Evolutionary conservation across 1,140 invertebrate genomes (phyloP), one percentile per base, ranked within the genome.

Genomic region (Drosophila melanica): DNA sequence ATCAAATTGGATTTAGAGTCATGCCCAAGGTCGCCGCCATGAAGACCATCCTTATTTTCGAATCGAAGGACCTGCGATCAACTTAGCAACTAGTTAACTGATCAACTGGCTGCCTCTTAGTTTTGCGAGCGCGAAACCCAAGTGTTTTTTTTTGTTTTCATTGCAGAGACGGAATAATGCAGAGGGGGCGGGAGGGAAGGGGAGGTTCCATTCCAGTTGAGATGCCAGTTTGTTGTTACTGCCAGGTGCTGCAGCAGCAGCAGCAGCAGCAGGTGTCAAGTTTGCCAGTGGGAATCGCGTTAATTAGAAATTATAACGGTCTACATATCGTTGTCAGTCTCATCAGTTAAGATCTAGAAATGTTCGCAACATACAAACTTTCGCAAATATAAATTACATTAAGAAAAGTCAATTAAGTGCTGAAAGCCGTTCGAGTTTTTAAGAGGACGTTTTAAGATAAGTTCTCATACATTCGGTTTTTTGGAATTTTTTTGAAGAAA

Each of bases 221-320:
- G 12, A 3, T 35, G 50, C 27, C n/a, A 5, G 9, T 33, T 30
- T 14, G 3, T 23, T 45, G 35, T 16, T 37, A 51, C 47, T 3
- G 39, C 41, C 68, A 57, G 59, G 18, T 57, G 47, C 47, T 30
- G 41, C 39, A 10, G 42, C 44, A 27, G 53, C 27, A 50, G 59
- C 68, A 70, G 35, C 41, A 12, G 58, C 62, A 39, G 55, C 74
- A 73, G 63, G 75, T 74, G 64, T 67, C 51, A 54, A 65, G 60
- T 54, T 60, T 39, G 54, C 57, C 70, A 53, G 64, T 77, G 75
- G 75, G 75, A 77, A 77, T 74, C 50, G 64, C 70, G 75, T 67
- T 77, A 74, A 77, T 77, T 77, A 69, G 64, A 77, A 77, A 77
- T 77, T 77, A 77, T 77, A 77, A 64, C 75, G 71, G 70, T 55